Evolutionary conservation across 1,140 invertebrate genomes (phyloP), one percentile per base, ranked within the genome.

Genomic region (Drosophila nebulosa): DNA sequence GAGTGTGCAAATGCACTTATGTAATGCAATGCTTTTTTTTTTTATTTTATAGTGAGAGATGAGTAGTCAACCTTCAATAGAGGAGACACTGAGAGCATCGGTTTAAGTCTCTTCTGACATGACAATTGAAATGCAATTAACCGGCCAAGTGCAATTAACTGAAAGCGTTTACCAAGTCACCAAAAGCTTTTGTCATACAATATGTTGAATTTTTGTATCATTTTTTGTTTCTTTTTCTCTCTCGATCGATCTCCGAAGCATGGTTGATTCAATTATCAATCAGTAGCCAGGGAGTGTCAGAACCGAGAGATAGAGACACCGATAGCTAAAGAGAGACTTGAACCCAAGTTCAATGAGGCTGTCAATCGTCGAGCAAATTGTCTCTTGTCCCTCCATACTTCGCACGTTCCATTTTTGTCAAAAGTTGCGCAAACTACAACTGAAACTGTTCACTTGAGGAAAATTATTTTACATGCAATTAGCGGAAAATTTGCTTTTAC

Each of bases 61-160:
- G 71, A 74, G 35, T 26, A 73, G 63, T 67, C 52, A 85, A 85
- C 80, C 80, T 85, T 85, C 81, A 80, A 63, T 74, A 30, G 1
- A 32, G 35, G 35, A 26, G 35, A 32, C 61, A 60, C 58, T 52
- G 56, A 66, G 50, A 76, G 62, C 57, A 73, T 68, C 71, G 21
- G 16, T 18, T 67, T 71, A 64, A 69, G 56, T 67, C 74, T 52
- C 55, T 55, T 70, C 74, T 85, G 79, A 74, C 80, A 85, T 86
- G 81, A 85, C 80, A 85, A 85, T 86, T 85, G 80, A 85, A 85
- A 78, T 81, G 81, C 80, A 85, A 85, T 85, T 85, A 85, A 86
- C 74, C 81, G 80, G 80, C 63, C 78, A 81, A 86, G 78, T 66
- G 78, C 80, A 86, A 86, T 85, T 85, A 85, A 85, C 66, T 51